A percentile compares a stretch with the other conserved stretches of the same genome.
Evolutionary conservation across 2,888 invertebrate species (phyloP).

Genomic region (Noctua pronuba): DNA sequence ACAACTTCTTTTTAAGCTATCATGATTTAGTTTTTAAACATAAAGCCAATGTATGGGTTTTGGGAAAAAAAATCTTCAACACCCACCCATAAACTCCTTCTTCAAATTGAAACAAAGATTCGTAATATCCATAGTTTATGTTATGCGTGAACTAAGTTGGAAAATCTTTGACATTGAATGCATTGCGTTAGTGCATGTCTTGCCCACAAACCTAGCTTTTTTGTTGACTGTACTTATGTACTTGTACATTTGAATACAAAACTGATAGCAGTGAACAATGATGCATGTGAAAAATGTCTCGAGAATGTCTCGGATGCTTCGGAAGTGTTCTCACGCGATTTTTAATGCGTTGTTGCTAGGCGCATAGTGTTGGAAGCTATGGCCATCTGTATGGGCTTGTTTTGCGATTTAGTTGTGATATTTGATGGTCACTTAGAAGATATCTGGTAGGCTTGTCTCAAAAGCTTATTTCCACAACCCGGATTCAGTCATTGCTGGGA

Average conservation of each 20-base stretch:
- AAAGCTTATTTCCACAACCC: neutral
- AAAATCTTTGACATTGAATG: neutral
- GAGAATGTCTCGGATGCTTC: conserved; percentile 38
- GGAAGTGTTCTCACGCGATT: conserved; percentile 49
- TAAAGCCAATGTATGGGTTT: too few relatives aligned
- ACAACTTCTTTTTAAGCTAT: neutral
- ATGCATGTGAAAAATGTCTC: conserved; percentile 57
- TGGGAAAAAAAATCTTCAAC: too few relatives aligned
- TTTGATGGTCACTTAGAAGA: neutral
- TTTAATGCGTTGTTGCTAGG: conserved; percentile 30
- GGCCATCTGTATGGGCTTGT: neutral
- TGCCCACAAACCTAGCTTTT: too few relatives aligned
- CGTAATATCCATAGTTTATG: too few relatives aligned
- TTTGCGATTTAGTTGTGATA: neutral
- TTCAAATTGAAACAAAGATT: too few relatives aligned
- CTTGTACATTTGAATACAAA: conserved; percentile 41
- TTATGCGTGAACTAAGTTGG: neutral
- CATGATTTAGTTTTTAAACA: too few relatives aligned
- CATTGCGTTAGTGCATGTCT: neutral
- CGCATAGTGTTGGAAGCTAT: conserved; percentile 12
- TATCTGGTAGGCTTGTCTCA: neutral
- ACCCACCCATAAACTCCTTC: too few relatives aligned
- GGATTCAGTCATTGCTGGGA: neutral
- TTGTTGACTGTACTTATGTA: neutral
- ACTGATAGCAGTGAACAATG: conserved; percentile 49